Evolutionary conservation across 2,797 vertebrate genomes (phyloP).

Genomic region (Micropoecilia bifurca): DNA sequence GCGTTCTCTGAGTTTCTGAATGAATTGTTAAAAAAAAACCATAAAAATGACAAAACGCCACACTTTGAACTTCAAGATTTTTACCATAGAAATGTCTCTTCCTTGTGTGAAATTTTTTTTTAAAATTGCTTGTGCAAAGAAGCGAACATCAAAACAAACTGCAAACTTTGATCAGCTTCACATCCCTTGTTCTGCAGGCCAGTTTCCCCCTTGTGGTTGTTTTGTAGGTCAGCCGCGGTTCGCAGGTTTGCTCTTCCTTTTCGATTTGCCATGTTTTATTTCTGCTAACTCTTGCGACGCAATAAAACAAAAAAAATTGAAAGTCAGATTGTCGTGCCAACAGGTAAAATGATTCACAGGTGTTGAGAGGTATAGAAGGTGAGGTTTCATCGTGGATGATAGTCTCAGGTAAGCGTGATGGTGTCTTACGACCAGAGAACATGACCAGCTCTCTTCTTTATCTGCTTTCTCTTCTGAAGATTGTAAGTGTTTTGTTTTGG

Average conservation of each 20-base stretch:
- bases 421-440: not conserved
- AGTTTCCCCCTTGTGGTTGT: not conserved
- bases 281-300: not conserved
- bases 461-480: not conserved
- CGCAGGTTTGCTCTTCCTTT: too few relatives aligned
- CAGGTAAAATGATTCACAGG: not conserved
- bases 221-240: not conserved
- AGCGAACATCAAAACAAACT: not conserved
- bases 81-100: not conserved
- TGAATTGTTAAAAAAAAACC: not conserved
- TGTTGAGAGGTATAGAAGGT: not conserved
- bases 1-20: not conserved
- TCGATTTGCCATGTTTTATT: not conserved
- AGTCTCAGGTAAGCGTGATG: not conserved
- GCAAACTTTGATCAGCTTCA: not conserved
- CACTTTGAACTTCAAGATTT: not conserved
- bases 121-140: not conserved
- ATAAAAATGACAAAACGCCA: not conserved
- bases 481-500: not conserved
- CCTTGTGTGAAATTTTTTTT: too few relatives aligned
- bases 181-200: not conserved
- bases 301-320: not conserved
- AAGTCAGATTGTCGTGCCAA: not conserved
- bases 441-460: not conserved
- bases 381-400: not conserved